Evolutionary conservation across 1,140 invertebrate species (phyloP).

Genomic region (Papilio aristodemus): DNA sequence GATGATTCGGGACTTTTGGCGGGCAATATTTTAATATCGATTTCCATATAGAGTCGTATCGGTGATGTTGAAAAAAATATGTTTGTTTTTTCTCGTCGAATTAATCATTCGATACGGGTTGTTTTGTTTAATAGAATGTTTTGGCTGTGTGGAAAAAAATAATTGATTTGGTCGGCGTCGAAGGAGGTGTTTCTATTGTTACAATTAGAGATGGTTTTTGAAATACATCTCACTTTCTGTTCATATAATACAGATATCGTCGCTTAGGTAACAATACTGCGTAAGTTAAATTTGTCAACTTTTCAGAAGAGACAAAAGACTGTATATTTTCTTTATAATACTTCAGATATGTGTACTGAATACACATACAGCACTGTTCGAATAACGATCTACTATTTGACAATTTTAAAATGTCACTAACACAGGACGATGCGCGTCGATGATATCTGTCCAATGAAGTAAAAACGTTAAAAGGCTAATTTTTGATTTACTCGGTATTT

Average conservation of each 20-base stretch:
- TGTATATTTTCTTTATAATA: no score
- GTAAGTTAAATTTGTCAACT: no score
- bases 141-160: slow-evolving; percentile 24
- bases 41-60: slow-evolving; percentile 48
- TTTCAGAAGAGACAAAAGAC: no score
- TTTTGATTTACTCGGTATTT: no score
- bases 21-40: slow-evolving; percentile 53
- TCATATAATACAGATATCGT: no score
- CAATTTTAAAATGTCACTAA: no score
- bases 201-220: slow-evolving; percentile 14
- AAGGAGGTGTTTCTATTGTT: slow-evolving; percentile 16
- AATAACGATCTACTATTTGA: no score
- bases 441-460: no score
- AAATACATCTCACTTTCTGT: slow-evolving; percentile 4
- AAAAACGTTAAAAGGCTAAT: no score
- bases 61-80: slow-evolving; percentile 39
- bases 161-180: slow-evolving; percentile 19
- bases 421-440: no score
- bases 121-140: slow-evolving; percentile 38
- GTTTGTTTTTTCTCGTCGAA: slow-evolving; percentile 43
- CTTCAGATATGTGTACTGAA: neutral
- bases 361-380: neutral
- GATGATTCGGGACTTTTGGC: slow-evolving; percentile 49
- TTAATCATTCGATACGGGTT: slow-evolving; percentile 37
- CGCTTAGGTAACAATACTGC: no score